These are phyloP conservation scores for Sycophila texana DNA, from an alignment of 2,888 invertebrate species.

Conservation along the genomic window DNA sequence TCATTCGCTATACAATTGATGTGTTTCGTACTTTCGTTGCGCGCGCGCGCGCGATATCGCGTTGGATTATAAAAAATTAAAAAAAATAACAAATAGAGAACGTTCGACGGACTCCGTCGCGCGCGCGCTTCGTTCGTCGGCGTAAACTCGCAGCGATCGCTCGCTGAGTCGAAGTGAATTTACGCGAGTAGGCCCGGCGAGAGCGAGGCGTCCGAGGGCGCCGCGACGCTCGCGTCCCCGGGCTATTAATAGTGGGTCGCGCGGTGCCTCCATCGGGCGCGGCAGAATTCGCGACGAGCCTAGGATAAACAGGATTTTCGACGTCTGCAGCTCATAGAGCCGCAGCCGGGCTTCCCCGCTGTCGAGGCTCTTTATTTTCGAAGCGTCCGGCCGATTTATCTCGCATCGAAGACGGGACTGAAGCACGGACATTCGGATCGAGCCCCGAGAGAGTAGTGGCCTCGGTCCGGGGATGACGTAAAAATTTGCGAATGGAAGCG, in stretches of 20 bases:
- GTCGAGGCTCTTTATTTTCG: conserved; percentile 19
- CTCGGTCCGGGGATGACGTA: conserved; percentile 7
- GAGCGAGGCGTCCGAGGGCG: conserved; percentile 4
- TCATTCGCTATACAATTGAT: neutral
- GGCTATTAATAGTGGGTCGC: conserved; percentile 24
- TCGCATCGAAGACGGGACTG: neutral
- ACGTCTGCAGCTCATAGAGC: conserved; percentile 16
- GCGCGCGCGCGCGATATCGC: conserved; percentile 4
- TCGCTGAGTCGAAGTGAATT: conserved; percentile 65
- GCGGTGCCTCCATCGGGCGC: conserved; percentile 2
- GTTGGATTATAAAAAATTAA: conserved; percentile 20
- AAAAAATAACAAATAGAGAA: neutral
- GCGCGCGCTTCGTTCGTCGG: conserved; percentile 57
- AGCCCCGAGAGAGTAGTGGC: conserved; percentile 2
- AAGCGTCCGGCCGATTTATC: conserved; percentile 8
- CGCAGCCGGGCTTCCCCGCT: neutral
- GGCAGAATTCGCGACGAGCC: neutral
- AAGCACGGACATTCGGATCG: neutral
- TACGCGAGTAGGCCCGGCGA: conserved; percentile 10
- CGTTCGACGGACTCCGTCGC: conserved; percentile 11
- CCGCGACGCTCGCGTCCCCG: conserved; percentile 31
- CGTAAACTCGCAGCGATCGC: conserved; percentile 59
- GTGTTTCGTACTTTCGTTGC: neutral
- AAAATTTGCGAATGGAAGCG: conserved; percentile 42
- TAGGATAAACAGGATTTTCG: conserved; percentile 21